These are phyloP conservation scores for Campoplex capitator DNA, from an alignment of 2,888 invertebrate genomes.

Conservation along the genomic window DNA sequence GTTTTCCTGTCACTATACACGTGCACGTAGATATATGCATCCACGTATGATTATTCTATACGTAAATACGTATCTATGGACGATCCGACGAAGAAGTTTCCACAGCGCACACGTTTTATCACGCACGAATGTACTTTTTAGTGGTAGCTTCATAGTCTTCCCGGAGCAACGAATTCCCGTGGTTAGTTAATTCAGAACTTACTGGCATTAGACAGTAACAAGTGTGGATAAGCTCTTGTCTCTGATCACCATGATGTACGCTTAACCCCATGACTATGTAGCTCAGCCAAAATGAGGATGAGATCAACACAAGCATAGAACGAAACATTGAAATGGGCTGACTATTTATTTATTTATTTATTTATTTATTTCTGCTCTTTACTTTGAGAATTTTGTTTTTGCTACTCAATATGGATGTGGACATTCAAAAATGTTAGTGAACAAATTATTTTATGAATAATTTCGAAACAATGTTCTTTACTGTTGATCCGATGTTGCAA, in stretches of 20 bases:
- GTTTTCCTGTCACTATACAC: constrained; percentile 18
- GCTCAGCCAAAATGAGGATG: constrained; percentile 37
- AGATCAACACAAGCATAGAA: constrained; percentile 46
- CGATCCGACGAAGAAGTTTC: constrained; percentile 12
- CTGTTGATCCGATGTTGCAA: neutral
- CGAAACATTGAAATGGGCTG: constrained; percentile 19
- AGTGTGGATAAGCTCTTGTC: constrained; percentile 39
- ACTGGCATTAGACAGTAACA: constrained; percentile 18
- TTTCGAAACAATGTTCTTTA: neutral
- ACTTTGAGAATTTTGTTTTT: constrained; percentile 12
- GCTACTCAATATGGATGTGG: constrained; percentile 23
- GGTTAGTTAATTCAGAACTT: constrained; percentile 46
- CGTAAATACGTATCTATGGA: neutral
- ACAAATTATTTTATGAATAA: neutral
- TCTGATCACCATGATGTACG: constrained; percentile 44
- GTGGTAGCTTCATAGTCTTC: constrained; percentile 40
- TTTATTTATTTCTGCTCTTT: neutral
- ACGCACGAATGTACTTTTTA: constrained; percentile 42
- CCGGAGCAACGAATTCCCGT: constrained; percentile 46
- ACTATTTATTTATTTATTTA: constrained; percentile 1
- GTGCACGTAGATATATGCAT: neutral
- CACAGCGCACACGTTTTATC: constrained; percentile 51
- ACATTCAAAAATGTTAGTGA: neutral
- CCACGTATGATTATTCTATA: too few species aligned
- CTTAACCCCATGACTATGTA: constrained; percentile 53